A percentile compares a stretch with the other conserved stretches of the same genome.
Conservation (phyloP, 2,797 vertebrate genomes). For the Scolopax rusticola region DNA sequence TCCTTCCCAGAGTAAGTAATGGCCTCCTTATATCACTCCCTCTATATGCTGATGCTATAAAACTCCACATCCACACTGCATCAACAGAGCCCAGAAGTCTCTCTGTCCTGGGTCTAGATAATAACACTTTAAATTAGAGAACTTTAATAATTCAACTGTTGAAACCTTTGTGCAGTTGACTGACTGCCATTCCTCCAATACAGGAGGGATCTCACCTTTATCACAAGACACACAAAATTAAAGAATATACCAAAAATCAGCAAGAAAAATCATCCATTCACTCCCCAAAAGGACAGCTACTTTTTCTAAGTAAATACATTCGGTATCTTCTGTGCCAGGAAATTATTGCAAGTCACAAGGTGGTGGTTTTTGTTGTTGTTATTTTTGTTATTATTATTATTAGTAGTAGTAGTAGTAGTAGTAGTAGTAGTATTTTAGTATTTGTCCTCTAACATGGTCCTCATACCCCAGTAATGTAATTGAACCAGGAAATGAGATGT, state of each 20-base stretch:
- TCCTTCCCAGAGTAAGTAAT: slow-evolving; percentile 58
- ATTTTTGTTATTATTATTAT: not conserved
- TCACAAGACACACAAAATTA: not conserved
- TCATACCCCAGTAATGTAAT: not conserved
- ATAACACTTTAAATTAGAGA: slow-evolving; percentile 52
- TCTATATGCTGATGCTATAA: not conserved
- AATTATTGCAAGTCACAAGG: not conserved
- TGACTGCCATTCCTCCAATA: not conserved
- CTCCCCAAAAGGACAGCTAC: accelerated
- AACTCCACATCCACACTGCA: slow-evolving; percentile 25
- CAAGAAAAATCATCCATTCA: not conserved
- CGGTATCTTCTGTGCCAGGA: not conserved
- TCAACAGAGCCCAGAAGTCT: not conserved
- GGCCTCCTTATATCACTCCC: slow-evolving; percentile 43
- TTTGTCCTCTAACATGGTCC: not conserved
- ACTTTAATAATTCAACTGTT: slow-evolving; percentile 33
- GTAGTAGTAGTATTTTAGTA: not conserved
- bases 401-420: too few relatives aligned
- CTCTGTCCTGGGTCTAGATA: not conserved
- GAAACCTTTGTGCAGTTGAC: slow-evolving; percentile 9
- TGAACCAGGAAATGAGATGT: not conserved
- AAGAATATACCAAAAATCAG: not conserved
- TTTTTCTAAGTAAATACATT: not conserved
- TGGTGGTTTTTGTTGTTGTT: not conserved
- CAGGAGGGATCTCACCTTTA: not conserved